phyloP scores from a whole-genome alignment of 2,797 vertebrate genomes.

The Propithecus deckenii region DNA sequence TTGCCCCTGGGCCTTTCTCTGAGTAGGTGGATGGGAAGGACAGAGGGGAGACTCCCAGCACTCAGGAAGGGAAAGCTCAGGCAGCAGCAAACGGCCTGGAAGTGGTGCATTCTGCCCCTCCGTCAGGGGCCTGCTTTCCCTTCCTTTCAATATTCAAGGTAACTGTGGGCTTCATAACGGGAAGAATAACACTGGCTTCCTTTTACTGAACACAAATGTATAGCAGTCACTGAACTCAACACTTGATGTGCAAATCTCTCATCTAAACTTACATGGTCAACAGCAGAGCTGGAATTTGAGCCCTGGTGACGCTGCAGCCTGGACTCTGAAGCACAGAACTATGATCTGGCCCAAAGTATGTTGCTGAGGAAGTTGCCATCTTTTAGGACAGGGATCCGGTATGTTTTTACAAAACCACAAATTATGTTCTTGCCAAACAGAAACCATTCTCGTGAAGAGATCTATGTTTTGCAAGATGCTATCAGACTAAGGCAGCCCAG shows the following conservation, averaged over 20 bases:
- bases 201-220: not conserved
- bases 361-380: not conserved
- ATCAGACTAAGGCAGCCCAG: not conserved
- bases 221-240: not conserved
- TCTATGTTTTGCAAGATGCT: not conserved
- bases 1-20: not conserved
- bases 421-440: not conserved
- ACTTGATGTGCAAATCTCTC: not conserved
- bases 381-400: not conserved
- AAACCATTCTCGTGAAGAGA: not conserved
- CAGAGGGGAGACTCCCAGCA: not conserved
- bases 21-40: not conserved
- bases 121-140: not conserved
- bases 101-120: not conserved
- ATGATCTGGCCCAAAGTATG: not conserved
- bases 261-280: not conserved
- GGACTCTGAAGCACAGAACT: not conserved
- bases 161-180: not conserved
- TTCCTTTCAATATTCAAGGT: not conserved
- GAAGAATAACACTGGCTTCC: not conserved
- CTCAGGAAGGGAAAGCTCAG: not conserved
- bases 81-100: not conserved
- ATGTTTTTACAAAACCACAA: not conserved
- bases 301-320: not conserved
- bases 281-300: not conserved